Base-by-base conservation (phyloP, 2,888 invertebrate species). In the Temnothorax unifasciatus region DNA sequence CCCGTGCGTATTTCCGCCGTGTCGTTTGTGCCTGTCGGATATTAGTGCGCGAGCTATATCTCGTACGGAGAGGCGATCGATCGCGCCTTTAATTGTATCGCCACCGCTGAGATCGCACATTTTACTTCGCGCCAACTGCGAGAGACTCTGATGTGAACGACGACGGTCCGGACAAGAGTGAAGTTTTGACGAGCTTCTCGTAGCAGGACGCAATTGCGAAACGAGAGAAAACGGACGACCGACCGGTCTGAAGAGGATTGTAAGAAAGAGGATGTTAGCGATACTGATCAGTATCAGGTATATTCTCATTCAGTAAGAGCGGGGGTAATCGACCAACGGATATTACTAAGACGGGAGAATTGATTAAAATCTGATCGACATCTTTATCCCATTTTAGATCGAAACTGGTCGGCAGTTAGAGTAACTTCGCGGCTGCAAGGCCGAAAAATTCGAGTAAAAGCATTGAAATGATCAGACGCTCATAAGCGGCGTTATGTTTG, bases 261-360 rank as follows among this genome's bases (percentile, higher is more conserved):
- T 25, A 75, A 71, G 82, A 82, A 86, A 66, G 85, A 85, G 73
- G 82, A 66, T 69, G 85, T 86, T 88, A 75, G 88, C 81, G 86
- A 90, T 90, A 79, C 84, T 85, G 85, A 90, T 86, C 85, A 79
- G 85, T 84, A 83, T 76, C 76, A 66, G 85, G 90, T 83, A 82
- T 83, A 81, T 74, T 59, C 75, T 73, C 74, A 59, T n/a, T 59
- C 74, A 47, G 47, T 73, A 34, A 15, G 59, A 81, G 34, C 34
- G 74, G 4, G 25, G 44, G 64, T 61, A 77, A 69, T 69, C 21
- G 83, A 52, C 18, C 25, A 34, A 11, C 68, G 83, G 83, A 52
- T 71, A 68, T 63, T 83, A 13, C 63, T 57, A 52, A 66, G 63
- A 68, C 66, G 41, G 44, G 41, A 41, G 21, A 47, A 73, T 73